Conservation (phyloP, 2,888 invertebrate species). For the Catocala nupta region DNA sequence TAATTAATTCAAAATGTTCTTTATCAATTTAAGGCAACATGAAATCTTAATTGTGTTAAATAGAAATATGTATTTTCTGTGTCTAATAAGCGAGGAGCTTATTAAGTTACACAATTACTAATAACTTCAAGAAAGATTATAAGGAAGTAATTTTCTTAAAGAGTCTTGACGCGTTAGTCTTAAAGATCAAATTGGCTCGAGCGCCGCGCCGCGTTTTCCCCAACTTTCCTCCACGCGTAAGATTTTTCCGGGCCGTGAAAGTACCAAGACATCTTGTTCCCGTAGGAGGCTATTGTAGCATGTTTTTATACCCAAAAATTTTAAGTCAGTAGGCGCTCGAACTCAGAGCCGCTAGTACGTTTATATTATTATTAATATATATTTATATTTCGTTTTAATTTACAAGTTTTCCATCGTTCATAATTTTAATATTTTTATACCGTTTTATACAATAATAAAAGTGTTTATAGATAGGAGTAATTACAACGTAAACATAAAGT, state of each 20-base stretch:
- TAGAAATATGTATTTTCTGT: conserved; percentile 12
- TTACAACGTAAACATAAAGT: conserved; percentile 69
- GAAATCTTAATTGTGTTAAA: conserved; percentile 8
- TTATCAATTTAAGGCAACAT: neutral
- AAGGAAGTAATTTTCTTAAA: conserved; percentile 1
- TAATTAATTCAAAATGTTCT: conserved; percentile 3
- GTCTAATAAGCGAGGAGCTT: conserved; percentile 13
- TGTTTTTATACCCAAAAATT: conserved; percentile 88
- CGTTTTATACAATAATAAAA: conserved; percentile 85
- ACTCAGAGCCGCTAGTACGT: conserved; percentile 86
- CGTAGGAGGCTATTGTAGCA: conserved; percentile 85
- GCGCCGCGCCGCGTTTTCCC: conserved; percentile 34
- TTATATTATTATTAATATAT: conserved; percentile 87
- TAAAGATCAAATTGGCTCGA: conserved; percentile 55
- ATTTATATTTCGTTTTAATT: conserved; percentile 88
- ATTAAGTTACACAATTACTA: conserved; percentile 18
- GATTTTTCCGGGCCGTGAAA: conserved; percentile 61
- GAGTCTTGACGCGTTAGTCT: conserved; percentile 24
- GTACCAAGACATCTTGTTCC: conserved; percentile 76
- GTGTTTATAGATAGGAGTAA: conserved; percentile 85
- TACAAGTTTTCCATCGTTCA: conserved; percentile 87
- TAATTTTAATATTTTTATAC: conserved; percentile 88
- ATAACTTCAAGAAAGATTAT: conserved; percentile 22
- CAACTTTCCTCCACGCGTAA: conserved; percentile 48
- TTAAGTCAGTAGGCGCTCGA: conserved; percentile 88